Percentiles rank a stretch among this genome's conserved stretches.
These are phyloP conservation scores for Exephanes ischioxanthus DNA, from an alignment of 2,888 invertebrate species.

Conservation along the genomic window DNA sequence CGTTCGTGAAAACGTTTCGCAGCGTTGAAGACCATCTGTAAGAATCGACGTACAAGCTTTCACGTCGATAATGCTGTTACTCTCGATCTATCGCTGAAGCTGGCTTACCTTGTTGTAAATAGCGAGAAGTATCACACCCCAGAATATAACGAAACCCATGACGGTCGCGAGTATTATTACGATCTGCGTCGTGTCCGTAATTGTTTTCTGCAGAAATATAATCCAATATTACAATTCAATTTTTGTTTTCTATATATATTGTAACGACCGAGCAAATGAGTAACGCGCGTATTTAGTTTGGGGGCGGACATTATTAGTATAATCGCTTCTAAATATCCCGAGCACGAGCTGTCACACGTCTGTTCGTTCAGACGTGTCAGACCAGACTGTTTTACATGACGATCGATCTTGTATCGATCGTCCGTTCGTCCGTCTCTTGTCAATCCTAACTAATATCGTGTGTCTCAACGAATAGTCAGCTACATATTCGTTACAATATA, in stretches of 20 bases:
- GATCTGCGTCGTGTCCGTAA: conserved; percentile 67
- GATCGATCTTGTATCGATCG: no score
- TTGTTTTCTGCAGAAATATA: conserved; percentile 65
- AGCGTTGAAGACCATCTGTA: conserved; percentile 84
- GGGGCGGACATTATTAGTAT: no score
- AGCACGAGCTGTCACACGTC: no score
- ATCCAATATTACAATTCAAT: background rate
- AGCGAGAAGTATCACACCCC: conserved; percentile 68
- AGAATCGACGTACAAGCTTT: conserved; percentile 10
- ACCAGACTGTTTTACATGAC: no score
- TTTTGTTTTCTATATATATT: conserved; percentile 6
- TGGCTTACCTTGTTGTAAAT: conserved; percentile 71
- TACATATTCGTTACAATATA: no score
- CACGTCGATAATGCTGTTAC: background rate
- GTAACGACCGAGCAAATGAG: no score
- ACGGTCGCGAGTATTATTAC: conserved; percentile 70
- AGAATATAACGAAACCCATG: conserved; percentile 71
- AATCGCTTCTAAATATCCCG: no score
- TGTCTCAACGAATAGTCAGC: no score
- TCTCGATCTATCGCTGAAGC: background rate
- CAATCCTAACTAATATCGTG: no score
- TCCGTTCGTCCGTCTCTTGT: no score
- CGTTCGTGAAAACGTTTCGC: conserved; percentile 86
- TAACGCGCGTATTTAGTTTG: no score
- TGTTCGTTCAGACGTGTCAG: no score